phyloP scores from a whole-genome alignment of 2,113 vertebrate genomes.

The Tachysurus fulvidraco region DNA sequence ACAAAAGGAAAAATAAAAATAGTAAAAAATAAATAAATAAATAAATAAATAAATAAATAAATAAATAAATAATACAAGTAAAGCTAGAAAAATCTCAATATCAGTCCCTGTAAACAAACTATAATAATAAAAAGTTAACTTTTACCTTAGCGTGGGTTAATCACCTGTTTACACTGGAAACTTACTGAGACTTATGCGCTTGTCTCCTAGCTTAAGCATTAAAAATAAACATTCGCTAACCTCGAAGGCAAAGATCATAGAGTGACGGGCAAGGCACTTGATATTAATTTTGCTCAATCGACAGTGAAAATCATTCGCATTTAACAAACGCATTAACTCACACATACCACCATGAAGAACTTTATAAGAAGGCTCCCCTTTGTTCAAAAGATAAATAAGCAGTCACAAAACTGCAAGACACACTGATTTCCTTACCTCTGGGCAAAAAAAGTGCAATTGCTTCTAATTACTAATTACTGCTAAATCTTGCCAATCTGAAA shows the following conservation, averaged over 20 bases:
- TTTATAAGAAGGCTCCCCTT: constrained; percentile 36
- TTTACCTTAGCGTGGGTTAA: constrained; percentile 1
- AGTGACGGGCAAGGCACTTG: constrained; percentile 4
- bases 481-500: constrained; percentile 68
- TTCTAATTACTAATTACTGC: constrained; percentile 50
- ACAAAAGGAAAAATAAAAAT: constrained; percentile 18
- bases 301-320: constrained; percentile 3
- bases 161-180: constrained; percentile 36
- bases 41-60: no score
- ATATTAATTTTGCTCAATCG: background rate
- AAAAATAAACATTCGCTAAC: constrained; percentile 29
- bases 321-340: constrained; percentile 39
- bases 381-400: constrained; percentile 43
- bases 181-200: constrained; percentile 13
- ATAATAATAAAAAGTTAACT: constrained; percentile 1
- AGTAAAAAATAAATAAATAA: background rate
- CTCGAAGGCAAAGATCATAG: constrained; percentile 26
- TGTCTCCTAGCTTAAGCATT: constrained; percentile 10
- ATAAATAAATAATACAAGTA: background rate
- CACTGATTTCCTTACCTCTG: constrained; percentile 62
- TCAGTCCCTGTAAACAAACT: constrained; percentile 9
- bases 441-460: constrained; percentile 68
- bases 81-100: background rate
- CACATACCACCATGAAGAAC: constrained; percentile 14
- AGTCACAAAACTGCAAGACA: constrained; percentile 31